Evolutionary conservation across 2,797 vertebrate genomes (phyloP).

Genomic region (Pseudomugil tenellus): DNA sequence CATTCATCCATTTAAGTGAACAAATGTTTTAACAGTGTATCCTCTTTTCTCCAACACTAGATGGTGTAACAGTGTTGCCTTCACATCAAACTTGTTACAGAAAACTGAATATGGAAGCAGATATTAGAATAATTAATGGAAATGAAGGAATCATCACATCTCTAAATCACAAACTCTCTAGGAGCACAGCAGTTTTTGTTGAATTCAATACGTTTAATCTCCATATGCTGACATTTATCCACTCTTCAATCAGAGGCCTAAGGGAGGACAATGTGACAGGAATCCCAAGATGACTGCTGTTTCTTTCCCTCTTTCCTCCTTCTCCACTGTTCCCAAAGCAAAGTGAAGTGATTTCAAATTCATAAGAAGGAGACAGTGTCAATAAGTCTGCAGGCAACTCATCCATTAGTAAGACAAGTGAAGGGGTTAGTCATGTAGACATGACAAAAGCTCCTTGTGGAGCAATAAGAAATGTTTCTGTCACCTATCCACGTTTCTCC

Average conservation of each 20-base stretch:
- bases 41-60: slow-evolving; percentile 62
- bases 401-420: slow-evolving; percentile 25
- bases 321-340: slow-evolving; percentile 15
- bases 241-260: slow-evolving; percentile 66
- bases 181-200: slow-evolving; percentile 20
- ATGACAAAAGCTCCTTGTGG: slow-evolving; percentile 22
- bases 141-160: not conserved
- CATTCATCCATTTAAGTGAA: slow-evolving; percentile 2
- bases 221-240: slow-evolving; percentile 77
- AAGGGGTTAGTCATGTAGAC: slow-evolving; percentile 40
- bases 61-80: slow-evolving; percentile 55
- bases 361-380: slow-evolving; percentile 12
- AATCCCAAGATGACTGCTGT: slow-evolving; percentile 67
- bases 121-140: not conserved
- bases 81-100: not conserved
- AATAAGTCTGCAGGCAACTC: slow-evolving; percentile 19
- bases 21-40: not conserved
- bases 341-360: slow-evolving; percentile 19
- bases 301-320: slow-evolving; percentile 18
- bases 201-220: slow-evolving; percentile 64
- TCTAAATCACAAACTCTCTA: not conserved
- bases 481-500: slow-evolving; percentile 44
- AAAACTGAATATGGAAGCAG: not conserved
- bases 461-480: slow-evolving; percentile 37
- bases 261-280: slow-evolving; percentile 73